A percentile compares a stretch with the other conserved stretches of the same genome.
Conservation (phyloP, 2,113 vertebrate species). For the Galbula dea region DNA sequence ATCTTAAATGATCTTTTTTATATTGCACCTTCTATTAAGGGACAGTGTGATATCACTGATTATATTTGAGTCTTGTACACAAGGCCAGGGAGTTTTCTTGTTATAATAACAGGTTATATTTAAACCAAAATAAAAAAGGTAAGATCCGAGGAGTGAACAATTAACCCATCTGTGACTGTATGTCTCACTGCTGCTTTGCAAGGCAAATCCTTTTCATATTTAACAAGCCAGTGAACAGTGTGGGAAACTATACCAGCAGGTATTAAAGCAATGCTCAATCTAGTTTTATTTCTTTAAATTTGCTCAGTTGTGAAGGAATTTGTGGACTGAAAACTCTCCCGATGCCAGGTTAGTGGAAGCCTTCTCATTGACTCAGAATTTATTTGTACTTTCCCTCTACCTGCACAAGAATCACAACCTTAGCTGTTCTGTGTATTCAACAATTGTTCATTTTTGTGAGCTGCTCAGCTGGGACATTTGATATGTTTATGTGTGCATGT, state of each 20-base stretch:
- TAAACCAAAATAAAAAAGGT: slow-evolving; percentile 14
- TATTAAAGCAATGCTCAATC: slow-evolving; percentile 79
- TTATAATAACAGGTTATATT: slow-evolving; percentile 31
- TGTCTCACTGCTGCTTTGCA: slow-evolving; percentile 43
- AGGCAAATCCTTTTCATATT: slow-evolving; percentile 76
- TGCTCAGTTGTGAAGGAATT: slow-evolving; percentile 77
- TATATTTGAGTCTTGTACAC: slow-evolving; percentile 60
- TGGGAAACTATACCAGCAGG: slow-evolving; percentile 70
- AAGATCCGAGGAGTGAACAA: neutral
- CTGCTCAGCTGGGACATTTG: neutral
- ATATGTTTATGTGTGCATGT: neutral
- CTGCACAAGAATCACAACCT: neutral
- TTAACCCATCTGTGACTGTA: slow-evolving; percentile 39
- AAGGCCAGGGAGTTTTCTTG: slow-evolving; percentile 13
- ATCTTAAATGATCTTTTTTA: slow-evolving; percentile 80
- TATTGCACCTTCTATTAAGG: slow-evolving; percentile 71
- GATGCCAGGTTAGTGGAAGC: slow-evolving; percentile 69
- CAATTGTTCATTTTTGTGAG: neutral
- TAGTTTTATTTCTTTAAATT: slow-evolving; percentile 79
- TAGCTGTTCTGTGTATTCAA: neutral
- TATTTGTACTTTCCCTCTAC: slow-evolving; percentile 50
- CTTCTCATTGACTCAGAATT: slow-evolving; percentile 68
- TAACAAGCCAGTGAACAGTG: slow-evolving; percentile 78
- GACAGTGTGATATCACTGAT: slow-evolving; percentile 51
- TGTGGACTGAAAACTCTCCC: slow-evolving; percentile 75